Conservation (phyloP, 2,797 vertebrate genomes). For the Ctenopoma multispine region DNA sequence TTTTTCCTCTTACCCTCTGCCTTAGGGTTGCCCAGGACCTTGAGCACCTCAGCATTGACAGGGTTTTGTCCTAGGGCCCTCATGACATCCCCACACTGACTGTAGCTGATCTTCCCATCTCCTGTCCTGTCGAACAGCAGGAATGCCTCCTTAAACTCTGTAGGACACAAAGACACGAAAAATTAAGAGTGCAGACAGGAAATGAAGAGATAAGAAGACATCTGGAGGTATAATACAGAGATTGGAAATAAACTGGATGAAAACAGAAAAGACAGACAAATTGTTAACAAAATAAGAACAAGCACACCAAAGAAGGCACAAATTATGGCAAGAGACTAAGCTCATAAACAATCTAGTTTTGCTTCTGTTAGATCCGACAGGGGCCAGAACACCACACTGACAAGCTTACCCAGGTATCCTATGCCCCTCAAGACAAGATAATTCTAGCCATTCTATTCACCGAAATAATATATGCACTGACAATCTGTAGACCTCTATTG, state of each 20-base stretch:
- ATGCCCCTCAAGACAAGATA: background rate
- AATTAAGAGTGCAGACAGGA: slow-evolving; percentile 15
- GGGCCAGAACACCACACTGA: background rate
- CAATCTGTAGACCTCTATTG: background rate
- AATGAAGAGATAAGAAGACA: slow-evolving; percentile 5
- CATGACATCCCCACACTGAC: slow-evolving; percentile 96
- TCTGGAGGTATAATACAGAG: slow-evolving; percentile 3
- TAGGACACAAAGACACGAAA: slow-evolving; percentile 28
- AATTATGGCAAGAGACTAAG: slow-evolving; percentile 8
- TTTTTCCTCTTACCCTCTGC: slow-evolving; percentile 86
- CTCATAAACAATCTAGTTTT: slow-evolving; percentile 3
- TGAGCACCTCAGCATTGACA: slow-evolving; percentile 94
- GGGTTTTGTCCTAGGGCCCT: slow-evolving; percentile 95
- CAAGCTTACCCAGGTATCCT: background rate
- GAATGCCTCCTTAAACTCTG: slow-evolving; percentile 98
- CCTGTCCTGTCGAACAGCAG: slow-evolving; percentile 94
- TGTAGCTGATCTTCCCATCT: slow-evolving; percentile 92
- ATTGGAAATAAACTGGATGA: slow-evolving; percentile 5
- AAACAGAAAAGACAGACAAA: slow-evolving; percentile 17
- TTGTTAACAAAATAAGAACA: slow-evolving; percentile 22
- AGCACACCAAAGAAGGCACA: slow-evolving; percentile 31
- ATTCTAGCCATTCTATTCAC: background rate
- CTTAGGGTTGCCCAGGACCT: slow-evolving; percentile 96
- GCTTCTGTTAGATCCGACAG: background rate
- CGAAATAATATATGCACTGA: background rate